These are phyloP conservation scores for Rhynchophorus ferrugineus DNA, from an alignment of 1,140 invertebrate genomes.

Conservation along the genomic window DNA sequence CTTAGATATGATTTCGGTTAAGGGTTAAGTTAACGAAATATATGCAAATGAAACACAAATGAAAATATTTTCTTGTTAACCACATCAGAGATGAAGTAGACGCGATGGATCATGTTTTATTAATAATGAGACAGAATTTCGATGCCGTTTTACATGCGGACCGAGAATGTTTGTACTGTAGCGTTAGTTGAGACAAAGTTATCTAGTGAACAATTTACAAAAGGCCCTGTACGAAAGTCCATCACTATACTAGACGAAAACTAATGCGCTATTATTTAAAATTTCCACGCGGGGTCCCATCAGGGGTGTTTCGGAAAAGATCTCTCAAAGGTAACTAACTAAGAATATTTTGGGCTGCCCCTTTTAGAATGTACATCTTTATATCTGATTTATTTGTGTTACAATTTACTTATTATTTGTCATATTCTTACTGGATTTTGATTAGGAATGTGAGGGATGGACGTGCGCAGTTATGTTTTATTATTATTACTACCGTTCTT, in stretches of 20 bases:
- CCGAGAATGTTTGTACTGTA: too few relatives aligned
- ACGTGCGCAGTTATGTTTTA: conserved; percentile 28
- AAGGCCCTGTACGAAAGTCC: conserved; percentile 3
- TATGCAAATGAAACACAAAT: too few relatives aligned
- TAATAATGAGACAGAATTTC: too few relatives aligned
- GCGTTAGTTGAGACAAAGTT: too few relatives aligned
- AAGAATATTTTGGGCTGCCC: conserved; percentile 41
- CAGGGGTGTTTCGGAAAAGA: conserved; percentile 88
- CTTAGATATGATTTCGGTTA: too few relatives aligned
- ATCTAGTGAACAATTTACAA: too few relatives aligned
- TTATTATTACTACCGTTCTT: background rate
- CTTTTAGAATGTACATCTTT: conserved; percentile 38
- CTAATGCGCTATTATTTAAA: conserved; percentile 50
- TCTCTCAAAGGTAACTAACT: conserved; percentile 75
- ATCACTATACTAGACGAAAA: conserved; percentile 30
- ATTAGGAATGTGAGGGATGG: conserved; percentile 34
- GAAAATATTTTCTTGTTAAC: too few relatives aligned
- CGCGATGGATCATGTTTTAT: too few relatives aligned
- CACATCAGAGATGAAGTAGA: too few relatives aligned
- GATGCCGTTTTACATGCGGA: too few relatives aligned
- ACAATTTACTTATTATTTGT: too few relatives aligned
- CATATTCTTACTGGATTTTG: conserved; percentile 21
- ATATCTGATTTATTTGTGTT: conserved; percentile 12
- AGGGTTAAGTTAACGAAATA: too few relatives aligned
- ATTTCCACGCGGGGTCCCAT: conserved; percentile 42